These are phyloP conservation scores for Crocidura indochinensis DNA, from an alignment of 2,797 vertebrate species.

Conservation along the genomic window DNA sequence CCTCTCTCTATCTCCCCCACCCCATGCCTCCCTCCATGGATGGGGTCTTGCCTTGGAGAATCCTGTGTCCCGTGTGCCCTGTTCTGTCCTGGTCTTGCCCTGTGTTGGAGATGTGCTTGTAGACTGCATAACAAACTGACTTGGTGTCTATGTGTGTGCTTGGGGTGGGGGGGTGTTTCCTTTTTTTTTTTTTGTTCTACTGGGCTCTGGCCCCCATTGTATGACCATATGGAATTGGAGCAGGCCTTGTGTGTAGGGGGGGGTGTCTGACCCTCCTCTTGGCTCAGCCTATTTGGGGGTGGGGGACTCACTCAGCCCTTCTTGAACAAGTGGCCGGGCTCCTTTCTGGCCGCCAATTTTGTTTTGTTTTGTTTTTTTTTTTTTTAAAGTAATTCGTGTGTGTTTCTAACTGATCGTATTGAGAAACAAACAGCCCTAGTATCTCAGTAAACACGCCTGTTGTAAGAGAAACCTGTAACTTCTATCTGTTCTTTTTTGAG, in stretches of 20 bases:
- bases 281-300: not conserved
- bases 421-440: conserved; percentile 89
- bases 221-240: conserved; percentile 83
- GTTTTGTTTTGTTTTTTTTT: conserved; percentile 63
- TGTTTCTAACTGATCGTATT: conserved; percentile 91
- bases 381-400: conserved; percentile 89
- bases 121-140: conserved; percentile 87
- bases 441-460: conserved; percentile 92
- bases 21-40: conserved; percentile 70
- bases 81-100: conserved; percentile 88
- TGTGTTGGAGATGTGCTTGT: conserved; percentile 90
- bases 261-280: too few species aligned
- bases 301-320: conserved; percentile 84
- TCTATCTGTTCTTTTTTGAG: conserved; percentile 96
- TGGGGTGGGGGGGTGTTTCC: conserved; percentile 48
- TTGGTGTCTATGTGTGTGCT: conserved; percentile 81
- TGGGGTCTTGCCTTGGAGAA: conserved; percentile 83
- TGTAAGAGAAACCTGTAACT: conserved; percentile 93
- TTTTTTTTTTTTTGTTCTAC: conserved; percentile 82
- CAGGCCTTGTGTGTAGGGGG: conserved; percentile 28
- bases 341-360: conserved; percentile 86
- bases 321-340: conserved; percentile 87
- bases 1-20: conserved; percentile 45
- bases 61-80: conserved; percentile 80
- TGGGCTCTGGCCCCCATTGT: conserved; percentile 82